Evolutionary conservation across 2,888 invertebrate genomes (phyloP).

Genomic region (Calephelis perditalis): DNA sequence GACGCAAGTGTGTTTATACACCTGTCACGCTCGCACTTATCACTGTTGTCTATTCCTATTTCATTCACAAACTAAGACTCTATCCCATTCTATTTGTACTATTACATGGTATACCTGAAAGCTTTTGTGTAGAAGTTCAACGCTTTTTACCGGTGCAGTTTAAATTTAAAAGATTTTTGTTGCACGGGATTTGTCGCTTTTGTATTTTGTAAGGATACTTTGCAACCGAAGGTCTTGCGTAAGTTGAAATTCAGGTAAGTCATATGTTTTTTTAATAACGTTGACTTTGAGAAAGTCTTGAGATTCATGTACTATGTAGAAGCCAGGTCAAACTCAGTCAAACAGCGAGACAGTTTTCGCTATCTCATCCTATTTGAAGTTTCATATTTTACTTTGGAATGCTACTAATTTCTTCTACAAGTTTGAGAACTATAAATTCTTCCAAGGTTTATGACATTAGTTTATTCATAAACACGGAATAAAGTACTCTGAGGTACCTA

Average conservation of each 20-base stretch:
- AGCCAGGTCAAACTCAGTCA: too few relatives aligned
- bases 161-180: constrained; percentile 59
- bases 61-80: constrained; percentile 55
- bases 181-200: constrained; percentile 44
- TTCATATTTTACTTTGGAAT: too few relatives aligned
- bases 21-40: constrained; percentile 54
- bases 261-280: neutral
- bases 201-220: constrained; percentile 28
- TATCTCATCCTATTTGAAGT: too few relatives aligned
- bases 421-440: too few relatives aligned
- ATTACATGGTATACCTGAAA: constrained; percentile 70
- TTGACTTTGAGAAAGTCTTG: neutral
- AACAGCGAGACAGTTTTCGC: too few relatives aligned
- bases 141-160: constrained; percentile 67
- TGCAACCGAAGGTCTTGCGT: constrained; percentile 5
- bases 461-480: too few relatives aligned
- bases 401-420: too few relatives aligned
- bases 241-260: neutral
- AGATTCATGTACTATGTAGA: too few relatives aligned
- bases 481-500: too few relatives aligned
- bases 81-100: constrained; percentile 68
- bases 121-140: constrained; percentile 76
- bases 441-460: too few relatives aligned
- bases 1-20: constrained; percentile 61
- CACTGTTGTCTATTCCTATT: constrained; percentile 44